These are phyloP conservation scores for Dipodomys merriami DNA, from an alignment of 2,113 vertebrate genomes.

Conservation along the genomic window DNA sequence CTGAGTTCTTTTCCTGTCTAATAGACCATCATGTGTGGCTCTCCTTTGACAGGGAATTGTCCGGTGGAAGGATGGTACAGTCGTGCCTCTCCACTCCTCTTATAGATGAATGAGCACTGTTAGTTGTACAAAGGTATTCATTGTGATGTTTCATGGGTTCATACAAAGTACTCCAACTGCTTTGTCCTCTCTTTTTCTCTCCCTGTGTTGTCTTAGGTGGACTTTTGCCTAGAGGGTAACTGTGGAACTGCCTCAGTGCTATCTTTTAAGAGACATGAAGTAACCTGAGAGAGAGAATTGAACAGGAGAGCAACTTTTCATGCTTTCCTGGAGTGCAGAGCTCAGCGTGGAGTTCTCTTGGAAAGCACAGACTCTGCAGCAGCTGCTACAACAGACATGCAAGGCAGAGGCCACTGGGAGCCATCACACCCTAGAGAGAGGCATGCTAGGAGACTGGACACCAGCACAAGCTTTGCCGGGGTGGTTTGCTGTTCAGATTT, in stretches of 20 bases:
- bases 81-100: not conserved
- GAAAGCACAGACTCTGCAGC: not conserved
- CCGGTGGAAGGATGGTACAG: too few relatives aligned
- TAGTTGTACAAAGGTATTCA: too few relatives aligned
- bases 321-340: fast-evolving
- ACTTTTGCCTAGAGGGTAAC: not conserved
- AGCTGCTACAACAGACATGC: fast-evolving
- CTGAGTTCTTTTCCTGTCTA: not conserved
- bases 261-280: not conserved
- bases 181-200: too few relatives aligned
- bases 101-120: too few relatives aligned
- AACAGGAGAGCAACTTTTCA: not conserved
- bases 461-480: too few relatives aligned
- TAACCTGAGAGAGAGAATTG: not conserved
- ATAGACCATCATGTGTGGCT: not conserved
- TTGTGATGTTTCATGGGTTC: too few relatives aligned
- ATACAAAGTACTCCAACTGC: too few relatives aligned
- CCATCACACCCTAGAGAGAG: fast-evolving
- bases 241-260: too few relatives aligned
- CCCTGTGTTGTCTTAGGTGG: not conserved
- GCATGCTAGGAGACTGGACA: not conserved
- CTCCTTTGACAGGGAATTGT: not conserved
- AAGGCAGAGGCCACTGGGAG: not conserved
- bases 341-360: fast-evolving
- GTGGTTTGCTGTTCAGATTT: not conserved